Evolutionary conservation across 1,140 invertebrate genomes (phyloP).

Genomic region (Musca vetustissima): DNA sequence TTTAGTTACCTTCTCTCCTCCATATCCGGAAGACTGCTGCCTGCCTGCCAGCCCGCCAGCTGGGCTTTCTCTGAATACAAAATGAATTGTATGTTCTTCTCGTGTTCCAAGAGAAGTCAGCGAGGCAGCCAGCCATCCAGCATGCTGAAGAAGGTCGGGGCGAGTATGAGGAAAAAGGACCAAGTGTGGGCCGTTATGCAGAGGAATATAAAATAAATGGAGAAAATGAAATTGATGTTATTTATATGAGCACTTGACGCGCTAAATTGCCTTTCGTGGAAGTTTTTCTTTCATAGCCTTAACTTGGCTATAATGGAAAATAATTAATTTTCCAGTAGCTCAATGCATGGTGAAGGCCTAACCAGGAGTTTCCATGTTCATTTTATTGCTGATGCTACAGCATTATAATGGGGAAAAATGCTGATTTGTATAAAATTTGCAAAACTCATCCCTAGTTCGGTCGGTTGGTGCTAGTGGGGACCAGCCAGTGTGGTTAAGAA

Average conservation of each 20-base stretch:
- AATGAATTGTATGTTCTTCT: constrained; percentile 10
- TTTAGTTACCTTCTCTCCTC: constrained; percentile 16
- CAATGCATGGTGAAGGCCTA: not conserved
- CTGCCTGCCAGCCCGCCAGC: constrained; percentile 5
- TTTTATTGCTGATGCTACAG: not conserved
- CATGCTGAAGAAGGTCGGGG: too few species aligned
- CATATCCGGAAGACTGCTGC: too few species aligned
- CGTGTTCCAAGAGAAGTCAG: not conserved
- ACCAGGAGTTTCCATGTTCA: not conserved
- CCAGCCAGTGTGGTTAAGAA: too few species aligned
- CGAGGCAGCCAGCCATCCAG: too few species aligned
- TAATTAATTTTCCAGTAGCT: constrained; percentile 54
- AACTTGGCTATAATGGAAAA: constrained; percentile 56
- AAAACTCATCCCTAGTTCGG: not conserved
- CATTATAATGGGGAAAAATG: not conserved
- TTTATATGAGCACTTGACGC: constrained; percentile 57
- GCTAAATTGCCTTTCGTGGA: constrained; percentile 54
- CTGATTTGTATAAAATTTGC: not conserved
- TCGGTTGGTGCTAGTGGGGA: not conserved
- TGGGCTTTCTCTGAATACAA: constrained; percentile 16
- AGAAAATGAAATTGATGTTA: constrained; percentile 54
- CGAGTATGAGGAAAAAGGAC: not conserved
- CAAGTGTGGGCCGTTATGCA: not conserved
- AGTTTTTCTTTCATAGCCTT: constrained; percentile 48
- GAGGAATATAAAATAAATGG: constrained; percentile 14